These are phyloP conservation scores for Trichoplax adhaerens DNA, from an alignment of 37 sponge, comb jelly and placozoan species.

Conservation along the genomic window DNA sequence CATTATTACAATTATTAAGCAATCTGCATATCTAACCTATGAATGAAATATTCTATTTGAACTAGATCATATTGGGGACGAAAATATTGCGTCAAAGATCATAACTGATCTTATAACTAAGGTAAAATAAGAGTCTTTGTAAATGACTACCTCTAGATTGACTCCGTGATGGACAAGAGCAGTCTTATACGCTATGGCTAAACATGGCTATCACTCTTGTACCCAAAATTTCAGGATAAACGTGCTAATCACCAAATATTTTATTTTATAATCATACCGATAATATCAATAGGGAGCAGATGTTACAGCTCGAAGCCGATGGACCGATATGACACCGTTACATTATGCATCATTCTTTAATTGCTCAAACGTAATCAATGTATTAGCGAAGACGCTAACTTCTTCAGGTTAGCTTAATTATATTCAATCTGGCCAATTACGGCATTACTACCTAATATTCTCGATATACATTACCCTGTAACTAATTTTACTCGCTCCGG, in stretches of 20 bases:
- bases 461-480: neutral
- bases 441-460: too few relatives aligned
- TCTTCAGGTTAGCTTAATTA: neutral
- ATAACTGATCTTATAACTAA: constrained; percentile 35
- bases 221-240: too few relatives aligned
- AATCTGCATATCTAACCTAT: too few relatives aligned
- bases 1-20: too few relatives aligned
- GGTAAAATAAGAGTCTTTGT: constrained; percentile 2
- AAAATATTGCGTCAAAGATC: constrained; percentile 20
- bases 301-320: constrained; percentile 39
- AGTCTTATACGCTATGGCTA: too few relatives aligned
- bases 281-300: constrained; percentile 47
- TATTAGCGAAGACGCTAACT: constrained; percentile 25
- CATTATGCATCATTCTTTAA: constrained; percentile 94
- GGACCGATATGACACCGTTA: constrained; percentile 88
- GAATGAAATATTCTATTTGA: neutral
- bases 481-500: neutral
- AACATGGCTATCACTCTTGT: too few relatives aligned
- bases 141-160: too few relatives aligned
- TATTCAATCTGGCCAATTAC: too few relatives aligned
- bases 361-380: constrained; percentile 28
- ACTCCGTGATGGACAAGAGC: too few relatives aligned
- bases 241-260: too few relatives aligned
- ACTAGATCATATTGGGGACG: constrained; percentile 44
- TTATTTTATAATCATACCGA: too few relatives aligned